phyloP scores from a whole-genome alignment of 2,113 vertebrate species.

The Apeltes quadracus region DNA sequence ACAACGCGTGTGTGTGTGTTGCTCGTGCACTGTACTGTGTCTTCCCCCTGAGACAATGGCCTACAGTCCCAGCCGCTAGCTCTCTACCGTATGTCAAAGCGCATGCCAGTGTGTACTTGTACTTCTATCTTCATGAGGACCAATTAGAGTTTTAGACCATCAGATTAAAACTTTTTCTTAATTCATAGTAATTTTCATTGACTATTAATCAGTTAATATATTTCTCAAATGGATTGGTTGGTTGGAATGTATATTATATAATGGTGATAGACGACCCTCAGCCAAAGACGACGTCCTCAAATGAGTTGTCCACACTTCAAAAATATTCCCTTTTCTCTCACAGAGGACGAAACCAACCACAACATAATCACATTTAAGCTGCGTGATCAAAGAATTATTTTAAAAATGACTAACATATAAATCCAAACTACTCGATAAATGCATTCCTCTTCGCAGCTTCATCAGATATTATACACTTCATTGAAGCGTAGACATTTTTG shows the following conservation, averaged over 20 bases:
- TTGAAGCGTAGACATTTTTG: not conserved
- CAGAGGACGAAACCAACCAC: not conserved
- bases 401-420: no score
- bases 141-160: not conserved
- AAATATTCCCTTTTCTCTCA: no score
- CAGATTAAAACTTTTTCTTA: not conserved
- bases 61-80: constrained; percentile 63
- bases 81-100: constrained; percentile 52
- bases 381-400: no score
- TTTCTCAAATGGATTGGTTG: not conserved
- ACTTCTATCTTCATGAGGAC: not conserved
- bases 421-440: not conserved
- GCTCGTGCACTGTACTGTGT: constrained; percentile 43
- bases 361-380: no score
- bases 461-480: not conserved
- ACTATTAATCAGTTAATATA: not conserved
- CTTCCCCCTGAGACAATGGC: constrained; percentile 62
- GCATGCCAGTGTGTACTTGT: constrained; percentile 23
- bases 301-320: not conserved
- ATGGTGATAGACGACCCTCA: no score
- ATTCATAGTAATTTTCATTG: not conserved
- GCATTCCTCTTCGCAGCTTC: not conserved
- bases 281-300: not conserved
- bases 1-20: constrained; percentile 16
- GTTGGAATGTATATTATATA: not conserved